Evolutionary conservation across 2,113 vertebrate genomes (phyloP), one percentile per base, ranked within the genome.

Genomic region (Petroica traversi): DNA sequence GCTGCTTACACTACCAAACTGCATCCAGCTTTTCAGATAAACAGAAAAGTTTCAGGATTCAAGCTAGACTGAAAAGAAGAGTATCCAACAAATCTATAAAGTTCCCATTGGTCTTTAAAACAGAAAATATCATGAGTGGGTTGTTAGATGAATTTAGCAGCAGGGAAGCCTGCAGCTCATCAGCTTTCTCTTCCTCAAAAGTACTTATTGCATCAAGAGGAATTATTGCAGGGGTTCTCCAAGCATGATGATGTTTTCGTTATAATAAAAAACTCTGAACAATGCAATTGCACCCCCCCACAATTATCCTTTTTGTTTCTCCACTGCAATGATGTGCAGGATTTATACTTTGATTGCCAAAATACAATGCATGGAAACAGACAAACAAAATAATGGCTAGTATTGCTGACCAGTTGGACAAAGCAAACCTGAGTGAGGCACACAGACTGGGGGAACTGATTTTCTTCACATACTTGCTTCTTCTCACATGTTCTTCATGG

Each of bases 141-240:
- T 97, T 97, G 94, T 97, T 97, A 98, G 97, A 97, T 96, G 96
- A 98, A 97, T 98, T 97, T 98, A 98, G 96, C 98, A 98, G 98
- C 97, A 98, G 98, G 98, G 98, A 98, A 97, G 95, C 97, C 92
- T 96, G 85, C 89, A 97, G 96, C 97, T 98, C 98, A 98, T 98
- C 97, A 98, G 96, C 92, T 97, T 97, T 97, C 89, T 98, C 75
- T 96, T 97, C 93, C 96, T 98, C 95, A 95, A 97, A 98, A 98
- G 97, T 94, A 98, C 97, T 98, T 98, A 97, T 40, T 97, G 89
- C 88, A 98, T 98, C 95, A 97, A 98, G 97, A 98, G 97, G 97
- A 98, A 97, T 98, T 96, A 98, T 97, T 98, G 93, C 96, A 93
- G 92, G 95, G 89, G 61, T 96, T 97, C 93, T 97, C 95, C 96